Evolutionary conservation across 1,140 invertebrate genomes (phyloP).

Genomic region (Papilio machaon): DNA sequence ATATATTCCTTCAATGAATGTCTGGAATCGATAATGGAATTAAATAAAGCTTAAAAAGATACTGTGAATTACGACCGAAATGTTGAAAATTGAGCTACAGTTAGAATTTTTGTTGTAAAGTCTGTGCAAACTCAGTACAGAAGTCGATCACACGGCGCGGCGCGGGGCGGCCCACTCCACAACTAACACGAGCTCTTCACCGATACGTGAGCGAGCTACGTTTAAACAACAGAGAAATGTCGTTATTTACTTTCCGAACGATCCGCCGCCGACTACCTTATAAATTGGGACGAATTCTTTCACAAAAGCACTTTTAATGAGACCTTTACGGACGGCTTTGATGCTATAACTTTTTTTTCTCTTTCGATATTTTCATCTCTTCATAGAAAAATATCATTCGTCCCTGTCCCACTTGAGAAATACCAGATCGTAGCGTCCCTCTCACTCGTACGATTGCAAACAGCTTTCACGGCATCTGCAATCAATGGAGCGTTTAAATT

Average conservation of each 20-base stretch:
- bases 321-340: slow-evolving; percentile 74
- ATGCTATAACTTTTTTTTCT: slow-evolving; percentile 76
- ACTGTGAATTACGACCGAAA: not conserved
- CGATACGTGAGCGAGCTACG: slow-evolving; percentile 45
- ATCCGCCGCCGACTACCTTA: slow-evolving; percentile 71
- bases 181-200: slow-evolving; percentile 45
- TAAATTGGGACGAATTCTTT: slow-evolving; percentile 77
- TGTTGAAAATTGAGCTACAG: slow-evolving; percentile 17
- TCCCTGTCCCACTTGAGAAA: slow-evolving; percentile 48
- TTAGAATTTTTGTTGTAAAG: slow-evolving; percentile 15
- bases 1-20: not conserved
- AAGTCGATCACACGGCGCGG: slow-evolving; percentile 39
- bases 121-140: slow-evolving; percentile 10
- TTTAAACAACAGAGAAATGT: slow-evolving; percentile 66
- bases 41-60: not conserved
- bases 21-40: not conserved
- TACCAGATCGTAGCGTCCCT: slow-evolving; percentile 49
- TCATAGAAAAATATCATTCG: slow-evolving; percentile 62
- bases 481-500: slow-evolving; percentile 79
- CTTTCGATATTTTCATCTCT: slow-evolving; percentile 71
- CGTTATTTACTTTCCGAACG: slow-evolving; percentile 73
- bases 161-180: slow-evolving; percentile 37
- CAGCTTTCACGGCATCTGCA: slow-evolving; percentile 70
- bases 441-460: slow-evolving; percentile 61
- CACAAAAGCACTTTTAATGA: slow-evolving; percentile 79